These are phyloP conservation scores for Stichodactyla helianthus DNA, from an alignment of 64 coral and sea anemone genomes.

Conservation along the genomic window DNA sequence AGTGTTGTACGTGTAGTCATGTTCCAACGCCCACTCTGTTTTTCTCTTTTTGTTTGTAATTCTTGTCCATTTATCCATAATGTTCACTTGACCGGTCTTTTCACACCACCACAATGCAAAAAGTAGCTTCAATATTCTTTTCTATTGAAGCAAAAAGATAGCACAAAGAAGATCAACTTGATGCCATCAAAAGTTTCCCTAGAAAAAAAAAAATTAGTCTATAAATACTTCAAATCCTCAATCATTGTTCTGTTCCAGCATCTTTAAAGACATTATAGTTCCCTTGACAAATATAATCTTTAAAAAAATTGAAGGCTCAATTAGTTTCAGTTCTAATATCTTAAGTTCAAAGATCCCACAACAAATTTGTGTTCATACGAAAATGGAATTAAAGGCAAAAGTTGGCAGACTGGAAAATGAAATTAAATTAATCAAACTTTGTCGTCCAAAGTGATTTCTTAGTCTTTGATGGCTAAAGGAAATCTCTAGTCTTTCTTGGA, in stretches of 20 bases:
- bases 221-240: background rate
- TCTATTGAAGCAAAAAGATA: background rate
- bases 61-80: background rate
- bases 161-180: background rate
- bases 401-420: conserved; percentile 4
- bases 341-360: background rate
- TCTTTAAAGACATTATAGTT: too few species aligned
- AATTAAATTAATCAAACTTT: background rate
- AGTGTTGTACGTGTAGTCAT: background rate
- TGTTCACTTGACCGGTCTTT: background rate
- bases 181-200: background rate
- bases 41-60: background rate
- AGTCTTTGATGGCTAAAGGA: background rate
- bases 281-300: background rate
- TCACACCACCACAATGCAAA: background rate
- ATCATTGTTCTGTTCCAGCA: background rate
- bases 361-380: background rate
- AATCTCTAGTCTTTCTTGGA: background rate
- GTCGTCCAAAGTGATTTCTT: background rate
- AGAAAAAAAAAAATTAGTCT: background rate
- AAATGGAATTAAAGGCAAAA: background rate
- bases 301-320: background rate
- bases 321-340: background rate
- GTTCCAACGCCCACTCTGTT: background rate
- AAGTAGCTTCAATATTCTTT: background rate